Evolutionary conservation across 2,888 invertebrate genomes (phyloP), one percentile per base, ranked within the genome.

Genomic region (Sarcophaga subvicina): DNA sequence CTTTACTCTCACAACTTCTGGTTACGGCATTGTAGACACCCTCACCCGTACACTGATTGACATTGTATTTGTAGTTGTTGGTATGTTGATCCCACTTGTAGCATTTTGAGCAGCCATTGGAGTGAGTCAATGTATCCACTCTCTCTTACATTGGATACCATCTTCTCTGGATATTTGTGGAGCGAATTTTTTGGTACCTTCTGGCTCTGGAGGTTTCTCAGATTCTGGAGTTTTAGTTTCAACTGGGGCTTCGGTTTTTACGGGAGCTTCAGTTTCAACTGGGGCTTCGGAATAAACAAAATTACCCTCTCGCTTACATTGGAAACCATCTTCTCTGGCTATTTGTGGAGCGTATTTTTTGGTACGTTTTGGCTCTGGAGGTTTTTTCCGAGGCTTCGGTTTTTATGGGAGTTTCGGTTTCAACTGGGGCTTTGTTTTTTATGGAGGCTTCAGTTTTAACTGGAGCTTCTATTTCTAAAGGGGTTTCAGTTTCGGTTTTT

Each of bases 101-200:
- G 37, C 89, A 90, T 85, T 89, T 89, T 3, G 79, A 71, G 64
- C 88, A 89, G 62, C 89, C 89, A 22, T 66, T 78, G 4, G 49
- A 59, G 80, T 89, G 83, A 17, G 88, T n/a, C 75, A 49, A 88
- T 89, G 64, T 76, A 3, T 89, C 89, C 14, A 86, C 83, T 22
- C 83, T 77, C 22, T 22, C 22, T 22, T 22, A n/a, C 89, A 89
- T 17, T 71, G 67, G 60, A 89, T 89, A 14, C 83, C 67, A n/a
- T 60, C 45, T 1, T 25, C 8, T 14, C 37, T 22, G 25, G n/a
- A 10, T 8, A 6, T 47, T 17, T 62, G 60, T 10, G 59, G 11
- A 14, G 12, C 45, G n/a, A 17, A 11, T 47, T 20, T 37, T 59
- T 54, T 20, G 20, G 79, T 25, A n/a, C 59, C 37, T 49, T 49